Evolutionary conservation across 2,797 vertebrate genomes (phyloP).

Genomic region (Avahi laniger): DNA sequence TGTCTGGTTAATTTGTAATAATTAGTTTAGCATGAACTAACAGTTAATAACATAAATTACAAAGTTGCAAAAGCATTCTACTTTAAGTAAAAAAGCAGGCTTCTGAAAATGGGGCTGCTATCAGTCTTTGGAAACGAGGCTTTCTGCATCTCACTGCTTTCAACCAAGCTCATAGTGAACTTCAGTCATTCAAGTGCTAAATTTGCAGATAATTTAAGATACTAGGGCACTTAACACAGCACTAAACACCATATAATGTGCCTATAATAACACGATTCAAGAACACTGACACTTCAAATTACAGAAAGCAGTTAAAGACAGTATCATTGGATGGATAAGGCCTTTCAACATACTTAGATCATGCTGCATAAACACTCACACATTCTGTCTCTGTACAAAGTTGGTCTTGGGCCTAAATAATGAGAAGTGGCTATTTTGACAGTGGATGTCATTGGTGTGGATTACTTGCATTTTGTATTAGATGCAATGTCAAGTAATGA

Average conservation of each 20-base stretch:
- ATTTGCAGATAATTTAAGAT: neutral
- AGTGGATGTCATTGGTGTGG: neutral
- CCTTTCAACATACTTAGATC: neutral
- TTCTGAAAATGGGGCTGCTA: neutral
- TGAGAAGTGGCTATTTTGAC: neutral
- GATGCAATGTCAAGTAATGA: neutral
- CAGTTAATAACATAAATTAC: neutral
- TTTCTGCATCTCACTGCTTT: neutral
- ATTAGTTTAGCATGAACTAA: neutral
- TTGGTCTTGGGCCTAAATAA: neutral
- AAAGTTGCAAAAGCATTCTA: neutral
- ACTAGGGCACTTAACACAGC: neutral
- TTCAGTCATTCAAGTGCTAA: neutral
- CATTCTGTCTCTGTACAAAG: neutral
- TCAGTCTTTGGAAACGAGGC: neutral
- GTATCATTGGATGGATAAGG: neutral
- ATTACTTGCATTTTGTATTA: neutral
- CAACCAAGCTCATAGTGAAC: neutral
- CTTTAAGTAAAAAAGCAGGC: neutral
- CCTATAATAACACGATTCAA: neutral
- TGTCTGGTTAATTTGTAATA: neutral
- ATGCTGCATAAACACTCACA: neutral
- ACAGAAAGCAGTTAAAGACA: neutral
- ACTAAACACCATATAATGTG: neutral
- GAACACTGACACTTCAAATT: neutral